These are phyloP conservation scores for Boleophthalmus pectinirostris DNA, from an alignment of 2,113 vertebrate genomes.

Conservation along the genomic window DNA sequence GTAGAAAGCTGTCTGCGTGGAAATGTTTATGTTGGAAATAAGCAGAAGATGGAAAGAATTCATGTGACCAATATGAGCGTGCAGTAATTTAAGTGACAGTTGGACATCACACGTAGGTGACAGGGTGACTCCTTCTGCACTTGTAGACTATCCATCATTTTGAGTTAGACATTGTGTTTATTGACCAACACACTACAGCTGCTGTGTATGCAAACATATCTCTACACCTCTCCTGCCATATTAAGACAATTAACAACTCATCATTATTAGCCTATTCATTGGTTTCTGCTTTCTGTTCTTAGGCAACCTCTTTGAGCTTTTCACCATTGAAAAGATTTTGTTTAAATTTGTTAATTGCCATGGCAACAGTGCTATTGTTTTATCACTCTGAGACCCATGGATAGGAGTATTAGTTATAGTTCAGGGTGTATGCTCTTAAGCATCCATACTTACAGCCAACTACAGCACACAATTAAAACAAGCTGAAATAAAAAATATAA, in stretches of 20 bases:
- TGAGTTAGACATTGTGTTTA: background rate
- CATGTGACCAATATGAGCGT: slow-evolving; percentile 5
- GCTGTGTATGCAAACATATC: background rate
- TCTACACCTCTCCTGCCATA: background rate
- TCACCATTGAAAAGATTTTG: too few relatives aligned
- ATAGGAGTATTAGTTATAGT: background rate
- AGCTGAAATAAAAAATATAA: background rate
- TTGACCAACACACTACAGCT: background rate
- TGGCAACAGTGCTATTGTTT: too few relatives aligned
- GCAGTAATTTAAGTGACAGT: background rate
- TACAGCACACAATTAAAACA: background rate
- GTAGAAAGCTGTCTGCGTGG: background rate
- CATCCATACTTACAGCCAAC: too few relatives aligned
- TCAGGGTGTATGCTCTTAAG: background rate
- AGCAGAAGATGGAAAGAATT: background rate
- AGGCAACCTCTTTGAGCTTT: too few relatives aligned
- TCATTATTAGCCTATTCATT: background rate
- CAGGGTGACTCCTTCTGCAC: slow-evolving; percentile 21
- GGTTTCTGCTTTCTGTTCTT: too few relatives aligned
- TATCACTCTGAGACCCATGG: too few relatives aligned
- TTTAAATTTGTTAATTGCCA: too few relatives aligned
- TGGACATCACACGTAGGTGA: slow-evolving; percentile 39
- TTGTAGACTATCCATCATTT: background rate
- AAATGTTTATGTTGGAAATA: background rate
- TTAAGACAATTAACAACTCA: background rate